A percentile compares a stretch with the other conserved stretches of the same genome.
Conservation (phyloP, 2,113 vertebrate species). For the Alethe diademata region DNA sequence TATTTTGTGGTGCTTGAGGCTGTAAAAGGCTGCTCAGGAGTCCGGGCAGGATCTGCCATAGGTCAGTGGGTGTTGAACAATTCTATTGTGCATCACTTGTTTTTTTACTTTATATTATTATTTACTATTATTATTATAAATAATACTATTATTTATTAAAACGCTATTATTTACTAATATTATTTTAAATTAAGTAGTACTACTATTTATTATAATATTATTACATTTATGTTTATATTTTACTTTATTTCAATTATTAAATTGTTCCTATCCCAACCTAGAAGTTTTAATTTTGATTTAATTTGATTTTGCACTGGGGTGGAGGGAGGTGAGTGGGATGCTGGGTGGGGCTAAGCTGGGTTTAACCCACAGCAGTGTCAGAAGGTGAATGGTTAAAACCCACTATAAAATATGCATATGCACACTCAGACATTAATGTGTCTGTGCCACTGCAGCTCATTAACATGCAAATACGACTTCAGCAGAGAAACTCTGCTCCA, state of each 20-base stretch:
- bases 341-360: neutral
- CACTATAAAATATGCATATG: neutral
- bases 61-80: neutral
- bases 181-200: no score
- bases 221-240: neutral
- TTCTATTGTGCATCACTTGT: neutral
- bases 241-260: neutral
- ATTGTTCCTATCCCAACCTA: neutral
- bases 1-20: neutral
- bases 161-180: no score
- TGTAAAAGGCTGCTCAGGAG: neutral
- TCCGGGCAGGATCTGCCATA: neutral
- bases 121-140: neutral
- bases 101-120: no score
- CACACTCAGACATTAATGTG: neutral
- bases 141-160: no score
- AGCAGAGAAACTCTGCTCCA: neutral
- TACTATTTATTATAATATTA: no score
- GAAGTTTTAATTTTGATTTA: neutral
- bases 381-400: neutral
- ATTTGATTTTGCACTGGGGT: rapidly evolving
- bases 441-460: constrained; percentile 5
- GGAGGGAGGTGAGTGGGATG: neutral
- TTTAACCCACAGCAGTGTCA: neutral
- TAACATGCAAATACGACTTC: constrained; percentile 8